Evolutionary conservation across 2,888 invertebrate species (phyloP), one percentile per base, ranked within the genome.

Genomic region (Globia sparganii): DNA sequence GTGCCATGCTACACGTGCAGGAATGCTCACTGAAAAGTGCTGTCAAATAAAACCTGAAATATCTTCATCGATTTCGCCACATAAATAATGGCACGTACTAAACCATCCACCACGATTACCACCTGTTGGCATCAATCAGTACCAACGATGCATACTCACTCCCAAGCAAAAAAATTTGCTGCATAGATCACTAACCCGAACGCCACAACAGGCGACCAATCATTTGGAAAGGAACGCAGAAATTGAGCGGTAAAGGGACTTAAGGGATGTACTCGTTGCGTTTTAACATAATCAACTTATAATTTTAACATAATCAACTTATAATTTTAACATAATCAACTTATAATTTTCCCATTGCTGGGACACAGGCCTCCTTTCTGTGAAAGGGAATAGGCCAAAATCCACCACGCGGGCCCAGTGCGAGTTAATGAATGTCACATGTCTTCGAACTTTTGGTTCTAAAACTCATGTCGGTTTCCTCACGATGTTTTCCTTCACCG

Each of bases 121-220:
- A 79, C 80, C 64, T 82, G 80, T 79, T 79, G 40, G 9, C 61
- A 46, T 67, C 62, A 62, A 78, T 79, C 84, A 73, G 73, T 59
- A 71, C 34, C 58, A 64, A 59, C 56, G 74, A 72, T 74, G 80
- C 66, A 82, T 66, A 61, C 53, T 49, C 25, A 43, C 65, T n/a
- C 21, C 25, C 13, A 21, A 61, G 70, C 58, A 70, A 84, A 84
- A 84, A 84, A 82, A 64, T 34, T n/a, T 78, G 40, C 6, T 56
- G 15, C 37, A 72, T 81, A 69, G 65, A 72, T 78, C 65, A 72
- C 72, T 61, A n/a, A 21, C n/a, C 67, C n/a, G 49, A 66, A 67
- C 43, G 34, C 34, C n/a, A 58, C 40, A 56, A 68, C 72, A 59
- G 25, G 58, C 37, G 37, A 80, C 80, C 75, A 56, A 66, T 69